These are phyloP conservation scores for Microtus montanus DNA, from an alignment of 2,113 vertebrate species.

Conservation along the genomic window DNA sequence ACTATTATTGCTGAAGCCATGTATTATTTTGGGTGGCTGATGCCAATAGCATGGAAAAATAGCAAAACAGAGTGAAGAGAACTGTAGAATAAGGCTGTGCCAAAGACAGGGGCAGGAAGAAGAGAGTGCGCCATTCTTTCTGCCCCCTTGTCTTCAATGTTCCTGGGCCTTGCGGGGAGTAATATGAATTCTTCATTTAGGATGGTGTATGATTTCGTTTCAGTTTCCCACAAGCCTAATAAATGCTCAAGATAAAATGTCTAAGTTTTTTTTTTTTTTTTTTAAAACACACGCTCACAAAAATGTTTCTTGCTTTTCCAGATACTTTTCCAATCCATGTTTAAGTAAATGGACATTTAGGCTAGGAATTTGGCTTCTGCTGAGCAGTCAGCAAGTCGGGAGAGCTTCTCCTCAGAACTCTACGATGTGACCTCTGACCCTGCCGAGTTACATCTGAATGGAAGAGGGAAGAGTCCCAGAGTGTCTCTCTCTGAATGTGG, in stretches of 20 bases:
- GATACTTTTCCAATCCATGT: not conserved
- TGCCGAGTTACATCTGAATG: not conserved
- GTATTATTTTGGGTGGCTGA: not conserved
- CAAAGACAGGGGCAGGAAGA: not conserved
- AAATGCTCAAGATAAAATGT: not conserved
- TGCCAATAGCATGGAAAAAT: not conserved
- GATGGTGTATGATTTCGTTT: not conserved
- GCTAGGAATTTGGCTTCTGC: not conserved
- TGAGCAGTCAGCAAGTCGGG: not conserved
- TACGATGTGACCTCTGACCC: not conserved
- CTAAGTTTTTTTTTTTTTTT: not conserved
- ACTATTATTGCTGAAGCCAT: not conserved
- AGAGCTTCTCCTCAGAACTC: not conserved
- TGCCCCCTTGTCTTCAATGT: too few relatives aligned
- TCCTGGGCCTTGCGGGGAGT: not conserved
- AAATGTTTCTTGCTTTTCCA: not conserved
- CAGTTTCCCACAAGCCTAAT: not conserved
- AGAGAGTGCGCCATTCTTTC: not conserved
- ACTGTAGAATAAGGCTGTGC: not conserved
- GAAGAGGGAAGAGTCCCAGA: not conserved
- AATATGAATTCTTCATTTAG: not conserved
- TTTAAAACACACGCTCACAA: not conserved
- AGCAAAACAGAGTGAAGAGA: not conserved
- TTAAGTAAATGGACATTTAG: not conserved
- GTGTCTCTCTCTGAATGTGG: not conserved